Conservation (phyloP, 2,888 invertebrate genomes). For the Drosophila pseudotalamancana region DNA sequence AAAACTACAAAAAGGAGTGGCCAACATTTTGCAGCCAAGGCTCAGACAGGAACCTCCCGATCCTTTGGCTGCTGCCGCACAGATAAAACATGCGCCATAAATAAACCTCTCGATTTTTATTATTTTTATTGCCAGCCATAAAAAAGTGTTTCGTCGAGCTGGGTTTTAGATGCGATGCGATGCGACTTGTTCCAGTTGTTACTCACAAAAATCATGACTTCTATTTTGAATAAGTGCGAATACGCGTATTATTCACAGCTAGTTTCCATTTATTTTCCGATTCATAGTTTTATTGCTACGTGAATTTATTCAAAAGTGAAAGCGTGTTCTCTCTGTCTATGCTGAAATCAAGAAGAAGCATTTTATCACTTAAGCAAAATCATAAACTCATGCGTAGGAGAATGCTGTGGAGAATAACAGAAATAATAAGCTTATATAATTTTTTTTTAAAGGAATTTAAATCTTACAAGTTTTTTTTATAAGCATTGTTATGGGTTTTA, state of each 20-base stretch:
- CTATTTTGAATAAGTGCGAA: slow-evolving; percentile 27
- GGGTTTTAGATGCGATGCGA: slow-evolving; percentile 25
- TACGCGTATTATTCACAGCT: slow-evolving; percentile 19
- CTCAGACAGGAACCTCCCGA: slow-evolving; percentile 1
- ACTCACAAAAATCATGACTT: slow-evolving; percentile 2
- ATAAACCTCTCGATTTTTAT: slow-evolving; percentile 50
- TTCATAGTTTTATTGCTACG: slow-evolving; percentile 1
- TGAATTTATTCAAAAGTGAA: neutral
- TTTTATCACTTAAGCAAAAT: too few species aligned
- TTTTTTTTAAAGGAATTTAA: too few species aligned
- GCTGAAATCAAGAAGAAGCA: too few species aligned
- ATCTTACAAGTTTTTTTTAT: too few species aligned
- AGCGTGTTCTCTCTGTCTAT: too few species aligned
- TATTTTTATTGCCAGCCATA: slow-evolving; percentile 45
- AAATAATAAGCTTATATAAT: too few species aligned
- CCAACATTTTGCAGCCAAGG: slow-evolving; percentile 35
- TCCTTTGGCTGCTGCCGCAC: slow-evolving; percentile 8
- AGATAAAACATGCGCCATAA: slow-evolving; percentile 50
- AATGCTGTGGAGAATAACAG: too few species aligned
- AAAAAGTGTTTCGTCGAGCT: slow-evolving; percentile 26
- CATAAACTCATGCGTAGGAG: too few species aligned
- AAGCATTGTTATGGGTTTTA: too few species aligned
- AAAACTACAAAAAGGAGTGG: slow-evolving; percentile 64
- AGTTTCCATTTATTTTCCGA: slow-evolving; percentile 15
- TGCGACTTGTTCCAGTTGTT: slow-evolving; percentile 9